These are phyloP conservation scores for Girardia tigrina DNA, from an alignment of 2,888 invertebrate species.

Conservation along the genomic window DNA sequence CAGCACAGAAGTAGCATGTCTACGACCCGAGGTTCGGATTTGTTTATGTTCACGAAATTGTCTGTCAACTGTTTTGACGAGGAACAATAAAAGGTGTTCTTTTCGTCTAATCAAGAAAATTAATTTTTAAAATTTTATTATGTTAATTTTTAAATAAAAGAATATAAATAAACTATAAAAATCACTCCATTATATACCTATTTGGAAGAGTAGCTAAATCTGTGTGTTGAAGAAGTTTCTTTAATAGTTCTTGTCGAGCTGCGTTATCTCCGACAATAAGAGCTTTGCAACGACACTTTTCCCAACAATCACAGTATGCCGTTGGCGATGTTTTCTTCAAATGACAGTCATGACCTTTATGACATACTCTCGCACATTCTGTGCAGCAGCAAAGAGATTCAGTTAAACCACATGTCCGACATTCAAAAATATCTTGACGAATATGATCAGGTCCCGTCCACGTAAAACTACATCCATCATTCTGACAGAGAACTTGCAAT, in stretches of 20 bases:
- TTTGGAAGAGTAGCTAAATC: constrained; percentile 80
- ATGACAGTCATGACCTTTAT: constrained; percentile 63
- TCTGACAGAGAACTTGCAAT: constrained; percentile 84
- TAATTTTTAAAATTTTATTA: not conserved
- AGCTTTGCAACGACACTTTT: constrained; percentile 93
- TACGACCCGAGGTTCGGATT: constrained; percentile 57
- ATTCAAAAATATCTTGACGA: constrained; percentile 93
- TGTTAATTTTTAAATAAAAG: not conserved
- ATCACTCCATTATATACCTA: constrained; percentile 49
- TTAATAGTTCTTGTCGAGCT: constrained; percentile 71
- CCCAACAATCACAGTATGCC: constrained; percentile 99
- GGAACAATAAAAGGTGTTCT: constrained; percentile 83
- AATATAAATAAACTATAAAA: not conserved
- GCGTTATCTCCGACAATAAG: constrained; percentile 66
- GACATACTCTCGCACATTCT: constrained; percentile 91
- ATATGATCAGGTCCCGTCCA: constrained; percentile 98
- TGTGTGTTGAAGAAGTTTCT: constrained; percentile 72
- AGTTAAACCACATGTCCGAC: constrained; percentile 78
- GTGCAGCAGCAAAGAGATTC: constrained; percentile 95
- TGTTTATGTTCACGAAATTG: constrained; percentile 72
- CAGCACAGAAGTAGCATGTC: constrained; percentile 33
- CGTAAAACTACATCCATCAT: constrained; percentile 96
- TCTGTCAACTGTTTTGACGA: constrained; percentile 89
- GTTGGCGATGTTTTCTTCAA: constrained; percentile 90
- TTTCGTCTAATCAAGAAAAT: constrained; percentile 55